phyloP scores from a whole-genome alignment of 2,797 vertebrate genomes.

The Phyllotis vaccarum region DNA sequence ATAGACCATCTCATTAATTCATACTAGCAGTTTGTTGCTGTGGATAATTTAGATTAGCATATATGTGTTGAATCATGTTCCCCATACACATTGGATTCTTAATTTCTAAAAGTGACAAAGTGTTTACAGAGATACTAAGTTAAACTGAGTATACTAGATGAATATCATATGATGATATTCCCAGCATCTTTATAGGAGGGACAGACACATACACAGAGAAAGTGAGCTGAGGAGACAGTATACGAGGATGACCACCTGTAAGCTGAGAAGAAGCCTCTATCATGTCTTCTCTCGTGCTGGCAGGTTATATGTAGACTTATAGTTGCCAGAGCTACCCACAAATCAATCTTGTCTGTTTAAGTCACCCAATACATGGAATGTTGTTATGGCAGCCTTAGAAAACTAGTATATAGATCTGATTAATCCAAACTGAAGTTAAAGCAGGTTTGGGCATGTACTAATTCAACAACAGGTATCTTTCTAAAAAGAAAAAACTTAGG shows the following conservation, averaged over 20 bases:
- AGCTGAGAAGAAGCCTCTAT: background rate
- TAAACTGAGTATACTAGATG: background rate
- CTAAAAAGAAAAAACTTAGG: background rate
- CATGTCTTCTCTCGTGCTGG: background rate
- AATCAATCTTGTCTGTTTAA: background rate
- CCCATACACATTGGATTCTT: background rate
- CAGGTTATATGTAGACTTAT: background rate
- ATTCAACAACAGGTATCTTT: background rate
- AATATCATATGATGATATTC: background rate
- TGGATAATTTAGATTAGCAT: background rate
- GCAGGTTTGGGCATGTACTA: fast-evolving
- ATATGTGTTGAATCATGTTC: background rate
- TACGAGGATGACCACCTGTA: background rate
- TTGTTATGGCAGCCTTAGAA: background rate
- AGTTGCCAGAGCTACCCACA: background rate
- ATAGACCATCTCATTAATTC: background rate
- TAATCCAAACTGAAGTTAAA: background rate
- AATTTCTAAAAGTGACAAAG: background rate
- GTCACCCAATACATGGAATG: background rate
- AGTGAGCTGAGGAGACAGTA: background rate
- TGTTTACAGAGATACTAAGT: background rate
- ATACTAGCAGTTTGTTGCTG: background rate
- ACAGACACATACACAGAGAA: background rate
- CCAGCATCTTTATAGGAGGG: background rate
- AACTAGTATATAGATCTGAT: background rate